Evolutionary conservation across 2,113 vertebrate genomes (phyloP), one percentile per base, ranked within the genome.

Genomic region (Pangasianodon hypophthalmus): DNA sequence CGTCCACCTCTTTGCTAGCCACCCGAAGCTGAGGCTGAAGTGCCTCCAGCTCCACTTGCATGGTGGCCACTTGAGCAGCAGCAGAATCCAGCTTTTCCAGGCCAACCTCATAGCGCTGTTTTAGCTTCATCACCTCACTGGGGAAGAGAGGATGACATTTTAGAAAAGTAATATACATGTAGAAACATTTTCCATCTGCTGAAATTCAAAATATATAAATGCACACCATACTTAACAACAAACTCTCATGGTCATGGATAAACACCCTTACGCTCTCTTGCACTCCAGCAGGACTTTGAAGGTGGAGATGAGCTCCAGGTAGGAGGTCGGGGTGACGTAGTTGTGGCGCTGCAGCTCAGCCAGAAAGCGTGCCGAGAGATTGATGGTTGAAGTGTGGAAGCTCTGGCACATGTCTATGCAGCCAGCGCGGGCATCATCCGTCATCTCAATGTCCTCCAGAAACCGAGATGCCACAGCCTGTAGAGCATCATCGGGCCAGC

Each of bases 251-350:
- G 32, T 13, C 19, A 83, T 60, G 48, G 9, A 10, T 37, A 37
- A 82, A 46, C 58, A 16, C 84, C 73, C 96, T 97, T 95, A 98
- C 97, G 81, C 91, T 96, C 97, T 95, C 91, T 97, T 97, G 80
- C 94, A 96, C 87, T 96, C 92, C 92, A 99, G 93, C 88, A 99
- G 93, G 21, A 93, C 81, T 94, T 98, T 98, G 94, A 97, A 98
- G 91, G 97, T 98, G 21, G 96, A 98, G 92, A 98, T 98, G 87
- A 99, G 95, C 92, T 98, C 97, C 87, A 99, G 93, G 88, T 98
- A 99, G 21, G 98, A 99, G 69, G 98, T 98, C 48, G 98, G 97
- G 48, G 98, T 99, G 91, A 98, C 98, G 62, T 99, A 99, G 92
- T 98, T 98, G 93, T 96, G 93, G 84, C 97, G 96, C 79, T 97